These are phyloP conservation scores for Parelbella ahira DNA, from an alignment of 2,888 invertebrate species.

Conservation along the genomic window DNA sequence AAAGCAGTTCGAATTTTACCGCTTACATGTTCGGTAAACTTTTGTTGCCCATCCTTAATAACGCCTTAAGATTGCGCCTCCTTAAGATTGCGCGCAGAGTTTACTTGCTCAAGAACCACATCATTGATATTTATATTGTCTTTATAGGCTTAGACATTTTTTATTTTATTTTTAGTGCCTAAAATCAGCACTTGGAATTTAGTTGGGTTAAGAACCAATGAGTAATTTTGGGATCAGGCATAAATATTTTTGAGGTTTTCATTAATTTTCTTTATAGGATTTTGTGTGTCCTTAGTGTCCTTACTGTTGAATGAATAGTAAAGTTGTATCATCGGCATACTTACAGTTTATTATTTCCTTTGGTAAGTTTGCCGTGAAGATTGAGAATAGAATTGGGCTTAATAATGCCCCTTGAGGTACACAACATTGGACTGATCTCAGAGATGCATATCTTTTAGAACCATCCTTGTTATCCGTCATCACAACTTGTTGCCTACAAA, in stretches of 20 bases:
- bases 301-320: background rate
- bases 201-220: constrained; percentile 1
- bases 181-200: constrained; percentile 4
- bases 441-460: background rate
- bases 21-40: constrained; percentile 1
- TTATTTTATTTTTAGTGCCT: constrained; percentile 6
- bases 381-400: constrained; percentile 4
- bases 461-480: constrained; percentile 1
- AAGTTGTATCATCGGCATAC: constrained; percentile 4
- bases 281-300: background rate
- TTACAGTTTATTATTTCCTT: background rate
- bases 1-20: constrained; percentile 11
- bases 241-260: background rate
- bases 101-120: background rate
- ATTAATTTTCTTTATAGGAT: background rate
- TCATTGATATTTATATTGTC: constrained; percentile 6
- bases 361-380: background rate
- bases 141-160: background rate
- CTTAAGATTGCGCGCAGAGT: constrained; percentile 3
- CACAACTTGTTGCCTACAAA: constrained; percentile 16
- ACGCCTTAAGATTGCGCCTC: no score
- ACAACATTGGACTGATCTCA: background rate
- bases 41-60: constrained; percentile 13
- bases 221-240: constrained; percentile 1
- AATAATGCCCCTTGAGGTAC: constrained; percentile 3